phyloP scores from a whole-genome alignment of 2,888 invertebrate genomes.

The Dicyrtoma fusca region DNA sequence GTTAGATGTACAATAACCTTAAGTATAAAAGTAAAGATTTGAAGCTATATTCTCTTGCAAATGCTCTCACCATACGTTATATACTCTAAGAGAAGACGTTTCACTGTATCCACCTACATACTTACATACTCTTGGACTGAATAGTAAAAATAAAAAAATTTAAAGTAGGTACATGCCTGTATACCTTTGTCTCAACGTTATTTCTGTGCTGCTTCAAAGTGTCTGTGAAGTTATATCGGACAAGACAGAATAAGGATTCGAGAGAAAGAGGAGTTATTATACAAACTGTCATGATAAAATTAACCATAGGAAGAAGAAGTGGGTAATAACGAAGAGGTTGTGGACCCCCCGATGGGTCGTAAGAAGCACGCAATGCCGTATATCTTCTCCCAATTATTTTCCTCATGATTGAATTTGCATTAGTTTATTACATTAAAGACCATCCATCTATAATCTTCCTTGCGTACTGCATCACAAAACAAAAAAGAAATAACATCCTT shows the following conservation, averaged over 20 bases:
- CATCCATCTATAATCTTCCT: constrained; percentile 33
- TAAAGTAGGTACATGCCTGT: no score
- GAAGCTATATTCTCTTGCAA: no score
- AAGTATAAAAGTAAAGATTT: no score
- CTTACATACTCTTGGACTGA: no score
- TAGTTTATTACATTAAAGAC: constrained; percentile 40
- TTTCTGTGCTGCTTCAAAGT: background rate
- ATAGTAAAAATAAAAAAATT: no score
- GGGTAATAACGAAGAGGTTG: constrained; percentile 38
- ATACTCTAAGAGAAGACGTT: no score
- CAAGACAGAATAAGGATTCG: constrained; percentile 29
- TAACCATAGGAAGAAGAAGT: constrained; percentile 36
- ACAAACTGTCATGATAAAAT: constrained; percentile 41
- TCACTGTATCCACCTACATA: no score
- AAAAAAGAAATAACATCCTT: background rate
- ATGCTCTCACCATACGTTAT: no score
- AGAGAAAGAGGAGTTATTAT: constrained; percentile 35
- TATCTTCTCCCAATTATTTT: constrained; percentile 46
- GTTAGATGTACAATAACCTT: no score
- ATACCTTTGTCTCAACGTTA: no score
- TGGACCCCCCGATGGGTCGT: constrained; percentile 33
- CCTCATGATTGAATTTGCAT: constrained; percentile 46
- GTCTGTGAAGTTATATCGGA: constrained; percentile 21
- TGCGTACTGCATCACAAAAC: background rate
- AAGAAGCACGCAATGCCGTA: constrained; percentile 44